Percentiles rank a stretch among this genome's conserved stretches.
Evolutionary conservation across 2,888 invertebrate species (phyloP).

Genomic region (Metellina segmentata): DNA sequence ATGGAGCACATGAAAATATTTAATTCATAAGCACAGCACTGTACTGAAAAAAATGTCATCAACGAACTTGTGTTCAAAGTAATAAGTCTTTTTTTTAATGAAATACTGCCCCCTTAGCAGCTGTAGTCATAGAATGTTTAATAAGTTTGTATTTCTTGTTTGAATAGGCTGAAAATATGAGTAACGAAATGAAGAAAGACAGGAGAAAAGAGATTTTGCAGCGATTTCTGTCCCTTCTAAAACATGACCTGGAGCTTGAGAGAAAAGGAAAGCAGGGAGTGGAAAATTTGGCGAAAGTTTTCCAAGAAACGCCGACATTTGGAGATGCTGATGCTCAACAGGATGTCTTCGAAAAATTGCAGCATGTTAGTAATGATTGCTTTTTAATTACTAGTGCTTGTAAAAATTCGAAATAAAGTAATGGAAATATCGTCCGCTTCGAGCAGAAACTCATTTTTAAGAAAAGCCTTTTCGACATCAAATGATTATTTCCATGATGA

Average conservation of each 20-base stretch:
- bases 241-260: conserved; percentile 94
- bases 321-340: conserved; percentile 94
- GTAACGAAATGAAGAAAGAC: conserved; percentile 94
- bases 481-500: no score
- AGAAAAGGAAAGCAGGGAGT: conserved; percentile 91
- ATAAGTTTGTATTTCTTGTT: neutral
- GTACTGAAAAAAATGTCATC: no score
- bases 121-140: no score
- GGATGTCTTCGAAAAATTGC: conserved; percentile 94
- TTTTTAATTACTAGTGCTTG: neutral
- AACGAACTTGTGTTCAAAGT: no score
- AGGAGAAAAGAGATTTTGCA: conserved; percentile 92
- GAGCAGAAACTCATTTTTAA: no score
- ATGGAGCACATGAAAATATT: no score
- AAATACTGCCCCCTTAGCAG: no score
- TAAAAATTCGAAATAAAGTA: neutral
- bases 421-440: no score
- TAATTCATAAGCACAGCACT: no score
- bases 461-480: no score
- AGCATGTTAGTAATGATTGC: conserved; percentile 83
- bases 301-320: conserved; percentile 91
- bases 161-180: conserved; percentile 91
- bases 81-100: no score
- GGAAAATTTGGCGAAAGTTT: conserved; percentile 93
- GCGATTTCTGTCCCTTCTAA: conserved; percentile 91